Conservation (phyloP, 2,888 invertebrate genomes). For the Drosophila picticornis region DNA sequence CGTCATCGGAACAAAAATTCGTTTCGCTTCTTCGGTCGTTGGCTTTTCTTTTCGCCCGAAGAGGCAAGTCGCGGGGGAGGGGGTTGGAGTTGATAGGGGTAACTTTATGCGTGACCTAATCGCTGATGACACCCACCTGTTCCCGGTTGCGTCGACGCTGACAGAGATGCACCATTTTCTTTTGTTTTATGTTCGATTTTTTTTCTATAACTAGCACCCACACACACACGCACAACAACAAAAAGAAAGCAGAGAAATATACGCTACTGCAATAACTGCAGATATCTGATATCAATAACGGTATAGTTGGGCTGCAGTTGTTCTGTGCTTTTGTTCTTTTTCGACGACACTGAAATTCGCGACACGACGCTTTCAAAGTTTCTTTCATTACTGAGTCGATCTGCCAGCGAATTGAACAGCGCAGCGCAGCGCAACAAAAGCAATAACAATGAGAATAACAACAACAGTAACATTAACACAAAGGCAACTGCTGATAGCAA, state of each 20-base stretch:
- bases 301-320: conserved; percentile 10
- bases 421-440: conserved; percentile 19
- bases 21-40: conserved; percentile 7
- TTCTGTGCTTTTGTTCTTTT: background rate
- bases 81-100: background rate
- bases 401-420: conserved; percentile 42
- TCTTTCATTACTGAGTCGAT: conserved; percentile 67
- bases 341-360: conserved; percentile 36
- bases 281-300: background rate
- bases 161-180: conserved; percentile 68
- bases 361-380: conserved; percentile 63
- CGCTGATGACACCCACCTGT: conserved; percentile 63
- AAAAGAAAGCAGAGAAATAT: background rate
- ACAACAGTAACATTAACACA: conserved; percentile 11
- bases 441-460: conserved; percentile 13
- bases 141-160: conserved; percentile 66
- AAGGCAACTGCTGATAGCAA: conserved; percentile 48
- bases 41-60: background rate
- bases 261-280: conserved; percentile 1
- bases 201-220: conserved; percentile 5
- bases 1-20: conserved; percentile 1
- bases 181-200: background rate
- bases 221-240: conserved; percentile 8
- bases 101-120: conserved; percentile 17
- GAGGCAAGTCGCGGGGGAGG: background rate